Conservation (phyloP, 2,797 vertebrate genomes). For the Hephaestus fuliginosus region DNA sequence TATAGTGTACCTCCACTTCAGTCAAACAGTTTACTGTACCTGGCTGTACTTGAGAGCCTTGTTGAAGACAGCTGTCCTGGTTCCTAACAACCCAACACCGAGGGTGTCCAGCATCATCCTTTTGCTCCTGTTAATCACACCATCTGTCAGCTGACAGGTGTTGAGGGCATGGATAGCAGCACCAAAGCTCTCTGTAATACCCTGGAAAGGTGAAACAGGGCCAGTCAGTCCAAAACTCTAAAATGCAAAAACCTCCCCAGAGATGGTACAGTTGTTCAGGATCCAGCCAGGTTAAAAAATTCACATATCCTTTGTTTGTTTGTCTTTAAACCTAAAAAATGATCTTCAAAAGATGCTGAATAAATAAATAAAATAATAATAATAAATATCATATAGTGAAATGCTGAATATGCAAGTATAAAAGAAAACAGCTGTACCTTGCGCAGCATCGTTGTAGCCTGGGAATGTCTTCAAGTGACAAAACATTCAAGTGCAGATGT, state of each 20-base stretch:
- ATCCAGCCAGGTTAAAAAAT: neutral
- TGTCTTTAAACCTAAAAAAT: neutral
- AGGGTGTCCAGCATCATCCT: constrained; percentile 96
- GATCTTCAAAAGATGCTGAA: neutral
- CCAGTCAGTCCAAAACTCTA: constrained; percentile 19
- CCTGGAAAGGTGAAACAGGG: constrained; percentile 76
- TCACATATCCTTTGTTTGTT: neutral
- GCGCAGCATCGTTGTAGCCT: constrained; percentile 73
- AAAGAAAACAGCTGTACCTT: constrained; percentile 71
- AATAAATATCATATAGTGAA: rapidly evolving
- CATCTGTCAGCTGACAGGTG: constrained; percentile 88
- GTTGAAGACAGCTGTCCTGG: constrained; percentile 89
- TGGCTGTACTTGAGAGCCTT: constrained; percentile 90
- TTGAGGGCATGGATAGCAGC: constrained; percentile 87
- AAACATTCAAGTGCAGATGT: rapidly evolving
- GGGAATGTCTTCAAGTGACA: constrained; percentile 16
- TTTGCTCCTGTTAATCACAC: constrained; percentile 91
- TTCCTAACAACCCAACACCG: constrained; percentile 92
- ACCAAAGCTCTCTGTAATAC: constrained; percentile 93
- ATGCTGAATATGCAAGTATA: neutral
- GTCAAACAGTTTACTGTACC: constrained; percentile 76
- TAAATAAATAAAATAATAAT: too few relatives aligned
- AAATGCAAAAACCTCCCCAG: constrained; percentile 16
- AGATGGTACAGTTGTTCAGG: neutral
- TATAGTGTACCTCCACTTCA: neutral